Percentiles rank a stretch among this genome's conserved stretches.
Evolutionary conservation across 1,140 invertebrate species (phyloP).

Genomic region (Telenomus remus): DNA sequence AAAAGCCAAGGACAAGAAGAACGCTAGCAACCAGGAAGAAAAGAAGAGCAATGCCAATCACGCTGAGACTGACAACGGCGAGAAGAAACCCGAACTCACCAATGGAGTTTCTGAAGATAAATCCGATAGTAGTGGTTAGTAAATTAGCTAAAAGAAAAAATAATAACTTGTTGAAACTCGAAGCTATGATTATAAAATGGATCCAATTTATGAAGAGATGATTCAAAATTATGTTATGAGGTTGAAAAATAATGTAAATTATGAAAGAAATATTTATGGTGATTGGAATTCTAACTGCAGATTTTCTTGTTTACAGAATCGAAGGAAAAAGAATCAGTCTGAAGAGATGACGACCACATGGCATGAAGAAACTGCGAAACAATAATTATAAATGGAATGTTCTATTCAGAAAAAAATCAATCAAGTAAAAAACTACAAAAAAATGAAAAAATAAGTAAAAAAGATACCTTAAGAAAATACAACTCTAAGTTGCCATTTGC

Average conservation of each 20-base stretch:
- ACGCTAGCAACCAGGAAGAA: constrained; percentile 80
- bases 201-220: constrained; percentile 15
- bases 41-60: constrained; percentile 72
- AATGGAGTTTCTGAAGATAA: constrained; percentile 77
- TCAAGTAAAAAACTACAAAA: constrained; percentile 11
- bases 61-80: constrained; percentile 75
- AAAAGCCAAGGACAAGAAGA: constrained; percentile 82
- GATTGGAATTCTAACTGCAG: too few relatives aligned
- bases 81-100: constrained; percentile 76
- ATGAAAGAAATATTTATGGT: too few relatives aligned
- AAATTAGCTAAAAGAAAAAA: background rate
- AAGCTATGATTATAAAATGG: constrained; percentile 4
- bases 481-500: constrained; percentile 58
- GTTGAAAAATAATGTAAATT: background rate
- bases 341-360: constrained; percentile 63
- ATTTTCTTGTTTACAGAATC: constrained; percentile 71
- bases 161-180: background rate
- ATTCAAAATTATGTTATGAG: constrained; percentile 2
- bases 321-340: constrained; percentile 76
- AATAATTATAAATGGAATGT: constrained; percentile 51
- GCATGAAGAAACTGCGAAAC: constrained; percentile 38
- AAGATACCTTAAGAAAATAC: constrained; percentile 18
- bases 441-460: constrained; percentile 6
- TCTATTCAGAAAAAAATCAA: constrained; percentile 40
- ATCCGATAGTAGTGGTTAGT: constrained; percentile 72